A percentile compares a stretch with the other conserved stretches of the same genome.
These are phyloP conservation scores for Mycetomoellerius zeteki DNA, from an alignment of 1,140 invertebrate genomes.

Conservation along the genomic window DNA sequence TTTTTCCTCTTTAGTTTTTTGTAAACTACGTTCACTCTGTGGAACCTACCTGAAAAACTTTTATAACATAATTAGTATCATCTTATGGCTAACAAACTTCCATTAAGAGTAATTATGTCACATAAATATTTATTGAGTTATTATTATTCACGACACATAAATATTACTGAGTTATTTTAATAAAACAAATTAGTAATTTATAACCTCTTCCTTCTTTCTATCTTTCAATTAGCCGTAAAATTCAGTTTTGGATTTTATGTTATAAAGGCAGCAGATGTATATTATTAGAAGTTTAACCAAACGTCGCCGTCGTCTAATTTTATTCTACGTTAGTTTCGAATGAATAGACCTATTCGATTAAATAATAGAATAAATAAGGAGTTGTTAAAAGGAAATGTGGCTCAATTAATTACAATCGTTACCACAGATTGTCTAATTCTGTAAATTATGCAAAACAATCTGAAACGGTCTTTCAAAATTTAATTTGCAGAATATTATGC, in stretches of 20 bases:
- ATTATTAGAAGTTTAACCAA: not conserved
- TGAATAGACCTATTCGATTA: not conserved
- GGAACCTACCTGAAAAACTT: too few species aligned
- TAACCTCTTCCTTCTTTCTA: too few species aligned
- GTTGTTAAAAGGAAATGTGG: slow-evolving; percentile 2
- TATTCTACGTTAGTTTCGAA: not conserved
- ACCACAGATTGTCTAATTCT: not conserved
- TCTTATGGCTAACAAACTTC: too few species aligned
- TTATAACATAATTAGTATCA: too few species aligned
- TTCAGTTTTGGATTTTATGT: not conserved
- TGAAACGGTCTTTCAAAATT: not conserved
- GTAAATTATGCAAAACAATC: not conserved
- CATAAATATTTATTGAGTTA: too few species aligned
- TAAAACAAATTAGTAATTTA: too few species aligned
- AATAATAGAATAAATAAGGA: not conserved
- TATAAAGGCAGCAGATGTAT: not conserved
- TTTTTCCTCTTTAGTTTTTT: too few species aligned
- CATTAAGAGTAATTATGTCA: too few species aligned
- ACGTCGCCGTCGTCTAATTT: not conserved
- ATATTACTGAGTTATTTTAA: too few species aligned
- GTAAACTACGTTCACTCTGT: too few species aligned
- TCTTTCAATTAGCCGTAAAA: not conserved
- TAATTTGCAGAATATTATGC: not conserved
- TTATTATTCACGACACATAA: too few species aligned
- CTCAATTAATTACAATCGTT: not conserved